Evolutionary conservation across 2,113 vertebrate genomes (phyloP), one percentile per base, ranked within the genome.

Genomic region (Bos taurus): DNA sequence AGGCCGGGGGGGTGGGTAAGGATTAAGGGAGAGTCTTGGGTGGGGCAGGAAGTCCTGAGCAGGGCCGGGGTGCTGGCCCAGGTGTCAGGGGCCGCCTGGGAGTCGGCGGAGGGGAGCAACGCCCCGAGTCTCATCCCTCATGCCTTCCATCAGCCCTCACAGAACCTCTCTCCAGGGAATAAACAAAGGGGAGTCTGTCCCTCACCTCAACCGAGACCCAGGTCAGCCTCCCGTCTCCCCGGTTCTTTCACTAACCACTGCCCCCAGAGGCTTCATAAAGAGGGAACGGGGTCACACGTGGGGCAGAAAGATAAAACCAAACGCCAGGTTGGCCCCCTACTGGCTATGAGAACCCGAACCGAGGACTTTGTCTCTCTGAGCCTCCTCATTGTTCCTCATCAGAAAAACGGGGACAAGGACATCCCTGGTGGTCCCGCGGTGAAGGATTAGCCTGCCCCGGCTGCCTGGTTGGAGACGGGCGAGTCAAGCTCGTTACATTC

Each of bases 11-110:
- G 46, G 36, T 4, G 14, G 28, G 78, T 10, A 17, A 36, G 90
- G 87, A 92, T 90, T 95, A 92, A 94, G 84, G 87, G 46, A 94
- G 57, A 95, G 62, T 28, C 62, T 40, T 74, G 96, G 91, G 83
- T 92, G 54, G 48, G 74, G 46, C 77, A 1, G 2, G 64, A 83
- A 90, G 86, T 60, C 30, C 36, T 21, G 60, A 46, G 80, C 26
- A 52, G 54, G 60, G 28, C 23, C 43, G 40, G 43, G 46, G 57
- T 40, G 28, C 74, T 11, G 43, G 84, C 36, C 59, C 77, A 43
- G 85, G 19, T 19, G 43, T 84, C 43, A 67, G 26, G 64, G 6
- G 15, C 85, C 13, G 26, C 62, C 25, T 3, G 46, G 23, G 26
- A 5, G 0, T 7, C 5, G 10, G 28, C 16, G 23, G 67, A 74